Base-by-base conservation (phyloP, 2,888 invertebrate genomes). In the Caenorhabditis plicata region DNA sequence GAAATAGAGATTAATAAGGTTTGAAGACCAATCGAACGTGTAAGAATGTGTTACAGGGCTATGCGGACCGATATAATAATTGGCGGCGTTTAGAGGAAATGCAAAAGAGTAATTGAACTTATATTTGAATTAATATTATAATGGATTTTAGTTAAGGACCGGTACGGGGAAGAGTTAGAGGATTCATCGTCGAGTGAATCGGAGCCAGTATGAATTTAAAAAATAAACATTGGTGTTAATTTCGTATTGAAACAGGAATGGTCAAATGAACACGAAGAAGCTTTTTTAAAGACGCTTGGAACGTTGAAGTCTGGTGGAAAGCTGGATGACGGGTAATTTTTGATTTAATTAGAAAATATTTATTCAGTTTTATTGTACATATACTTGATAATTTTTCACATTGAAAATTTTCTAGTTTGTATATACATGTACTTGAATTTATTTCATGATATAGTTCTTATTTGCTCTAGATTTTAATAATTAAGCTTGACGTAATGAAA, bases 31-130 rank as follows among this genome's bases (percentile, higher is more conserved):
- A 9, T 19, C 20, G 17, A 36, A n/a, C 7, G 26, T 22, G 23
- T 39, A 11, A 39, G 4, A 38, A 15, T 15, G 26, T 19, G 23
- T 33, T 55, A 81, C 87, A 87, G 78, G 87, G 87, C 46, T 93
- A 91, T 82, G 92, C 93, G 0, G 88, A 88, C 70, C 87, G 87
- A 68, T 93, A 92, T 79, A 87, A 91, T 79, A 85, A 83, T 55
- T 90, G 91, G 88, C 86, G 92, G 45, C 87, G 88, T 76, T 90
- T 90, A 78, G 93, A 93, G 82, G 89, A 91, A 81, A 82, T 90
- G 19, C 88, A 91, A 78, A 83, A 82, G 74, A 70, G 82, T 83
- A 71, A n/a, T n/a, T 52, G 73, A 63, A 17, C 40, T 49, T 9
- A 22, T 27, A 27, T 46, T 7, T 2, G 7, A 23, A 11, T 25